Conservation (phyloP, 1,140 invertebrate species). For the Lasaia peninsularis region DNA sequence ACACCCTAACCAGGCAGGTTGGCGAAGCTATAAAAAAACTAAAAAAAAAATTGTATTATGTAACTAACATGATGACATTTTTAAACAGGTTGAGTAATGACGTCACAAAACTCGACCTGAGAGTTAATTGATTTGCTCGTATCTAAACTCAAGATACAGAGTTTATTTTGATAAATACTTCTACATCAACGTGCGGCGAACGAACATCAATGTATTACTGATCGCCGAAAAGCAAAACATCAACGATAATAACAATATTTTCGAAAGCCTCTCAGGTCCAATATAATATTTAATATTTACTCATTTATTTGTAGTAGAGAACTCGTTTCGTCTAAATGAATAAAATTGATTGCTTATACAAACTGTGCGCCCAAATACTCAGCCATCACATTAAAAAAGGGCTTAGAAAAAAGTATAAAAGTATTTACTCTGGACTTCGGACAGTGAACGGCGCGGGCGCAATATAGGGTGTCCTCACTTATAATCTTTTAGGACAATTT, state of each 20-base stretch:
- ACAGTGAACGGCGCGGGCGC: slow-evolving; percentile 36
- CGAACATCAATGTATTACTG: slow-evolving; percentile 8
- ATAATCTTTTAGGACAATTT: not conserved
- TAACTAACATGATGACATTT: no score
- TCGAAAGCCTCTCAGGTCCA: slow-evolving; percentile 34
- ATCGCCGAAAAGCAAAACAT: slow-evolving; percentile 10
- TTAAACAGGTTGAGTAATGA: not conserved
- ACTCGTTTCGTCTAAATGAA: slow-evolving; percentile 73
- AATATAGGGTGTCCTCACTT: not conserved
- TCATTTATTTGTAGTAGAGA: slow-evolving; percentile 71
- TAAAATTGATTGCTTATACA: slow-evolving; percentile 78
- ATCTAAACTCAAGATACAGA: not conserved
- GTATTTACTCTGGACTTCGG: slow-evolving; percentile 43
- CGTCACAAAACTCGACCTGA: not conserved
- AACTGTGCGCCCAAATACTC: slow-evolving; percentile 75
- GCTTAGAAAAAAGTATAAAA: slow-evolving; percentile 63
- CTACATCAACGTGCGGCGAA: not conserved
- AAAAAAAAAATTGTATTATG: no score
- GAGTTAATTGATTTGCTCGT: not conserved
- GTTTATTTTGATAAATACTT: not conserved
- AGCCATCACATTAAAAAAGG: slow-evolving; percentile 73
- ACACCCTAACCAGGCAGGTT: no score
- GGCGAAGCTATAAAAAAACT: no score
- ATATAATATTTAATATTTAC: slow-evolving; percentile 57
- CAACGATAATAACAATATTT: slow-evolving; percentile 36